Evolutionary conservation across 2,888 invertebrate genomes (phyloP).

Genomic region (Lasiommata megera): DNA sequence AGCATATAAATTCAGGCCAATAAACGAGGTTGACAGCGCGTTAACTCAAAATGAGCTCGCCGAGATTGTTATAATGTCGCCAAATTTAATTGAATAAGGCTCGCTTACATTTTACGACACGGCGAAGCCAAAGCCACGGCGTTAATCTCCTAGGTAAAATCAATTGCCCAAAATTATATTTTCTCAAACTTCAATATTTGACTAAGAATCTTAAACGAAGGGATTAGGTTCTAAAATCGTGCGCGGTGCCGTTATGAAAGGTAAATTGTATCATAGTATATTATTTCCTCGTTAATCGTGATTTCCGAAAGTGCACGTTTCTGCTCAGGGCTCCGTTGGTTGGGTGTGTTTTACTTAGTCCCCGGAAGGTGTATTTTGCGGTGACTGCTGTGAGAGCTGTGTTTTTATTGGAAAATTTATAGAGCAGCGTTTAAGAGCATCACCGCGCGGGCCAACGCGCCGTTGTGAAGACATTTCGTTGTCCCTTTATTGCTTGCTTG

Average conservation of each 20-base stretch:
- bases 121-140: constrained; percentile 63
- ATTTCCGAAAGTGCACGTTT: constrained; percentile 66
- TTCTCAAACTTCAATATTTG: constrained; percentile 39
- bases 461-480: constrained; percentile 66
- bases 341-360: constrained; percentile 46
- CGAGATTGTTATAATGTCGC: constrained; percentile 76
- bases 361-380: constrained; percentile 57
- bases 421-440: constrained; percentile 67
- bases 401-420: constrained; percentile 75
- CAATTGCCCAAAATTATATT: constrained; percentile 77
- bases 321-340: constrained; percentile 38
- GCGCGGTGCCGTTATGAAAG: constrained; percentile 45
- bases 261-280: constrained; percentile 73
- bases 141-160: constrained; percentile 74
- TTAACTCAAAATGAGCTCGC: constrained; percentile 63
- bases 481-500: constrained; percentile 77
- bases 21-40: constrained; percentile 55
- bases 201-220: constrained; percentile 47
- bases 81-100: constrained; percentile 78
- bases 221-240: constrained; percentile 54
- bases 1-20: constrained; percentile 51
- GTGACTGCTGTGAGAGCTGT: constrained; percentile 40
- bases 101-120: constrained; percentile 77
- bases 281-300: constrained; percentile 69
- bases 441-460: constrained; percentile 45